phyloP scores from a whole-genome alignment of 2,113 vertebrate species.

The Sinocyclocheilus anophthalmus region DNA sequence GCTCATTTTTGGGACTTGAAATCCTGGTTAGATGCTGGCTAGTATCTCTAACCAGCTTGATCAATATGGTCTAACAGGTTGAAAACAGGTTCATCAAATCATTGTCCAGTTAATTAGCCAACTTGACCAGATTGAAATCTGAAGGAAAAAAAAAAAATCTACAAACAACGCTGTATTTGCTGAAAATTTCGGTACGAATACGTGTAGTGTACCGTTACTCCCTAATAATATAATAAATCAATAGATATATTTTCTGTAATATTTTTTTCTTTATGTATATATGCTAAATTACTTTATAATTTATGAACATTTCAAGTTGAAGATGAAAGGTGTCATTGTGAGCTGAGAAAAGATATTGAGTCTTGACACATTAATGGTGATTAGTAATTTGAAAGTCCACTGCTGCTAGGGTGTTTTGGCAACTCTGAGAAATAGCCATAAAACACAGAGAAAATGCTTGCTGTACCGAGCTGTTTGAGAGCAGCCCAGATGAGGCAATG shows the following conservation, averaged over 20 bases:
- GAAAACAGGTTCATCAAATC: not conserved
- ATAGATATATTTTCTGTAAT: too few relatives aligned
- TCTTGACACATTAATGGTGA: constrained; percentile 41
- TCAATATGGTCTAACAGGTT: not conserved
- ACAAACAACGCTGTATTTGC: too few relatives aligned
- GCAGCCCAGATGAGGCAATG: constrained; percentile 26
- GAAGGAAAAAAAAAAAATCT: too few relatives aligned
- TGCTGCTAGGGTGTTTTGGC: constrained; percentile 21
- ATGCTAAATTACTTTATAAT: not conserved
- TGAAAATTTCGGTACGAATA: too few relatives aligned
- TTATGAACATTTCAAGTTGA: not conserved
- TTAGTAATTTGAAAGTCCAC: constrained; percentile 20
- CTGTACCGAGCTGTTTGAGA: constrained; percentile 39
- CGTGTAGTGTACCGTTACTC: too few relatives aligned
- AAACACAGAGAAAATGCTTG: constrained; percentile 47
- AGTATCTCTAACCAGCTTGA: not conserved
- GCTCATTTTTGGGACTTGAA: not conserved
- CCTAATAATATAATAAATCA: too few relatives aligned
- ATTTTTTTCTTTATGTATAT: too few relatives aligned
- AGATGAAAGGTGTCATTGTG: not conserved
- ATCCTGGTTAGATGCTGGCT: not conserved
- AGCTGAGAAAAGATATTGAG: constrained; percentile 21
- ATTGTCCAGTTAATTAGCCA: not conserved
- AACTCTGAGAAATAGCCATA: constrained; percentile 33
- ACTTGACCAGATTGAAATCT: not conserved